Evolutionary conservation across 1,140 invertebrate species (phyloP), one percentile per base, ranked within the genome.

Genomic region (Bombus polaris): DNA sequence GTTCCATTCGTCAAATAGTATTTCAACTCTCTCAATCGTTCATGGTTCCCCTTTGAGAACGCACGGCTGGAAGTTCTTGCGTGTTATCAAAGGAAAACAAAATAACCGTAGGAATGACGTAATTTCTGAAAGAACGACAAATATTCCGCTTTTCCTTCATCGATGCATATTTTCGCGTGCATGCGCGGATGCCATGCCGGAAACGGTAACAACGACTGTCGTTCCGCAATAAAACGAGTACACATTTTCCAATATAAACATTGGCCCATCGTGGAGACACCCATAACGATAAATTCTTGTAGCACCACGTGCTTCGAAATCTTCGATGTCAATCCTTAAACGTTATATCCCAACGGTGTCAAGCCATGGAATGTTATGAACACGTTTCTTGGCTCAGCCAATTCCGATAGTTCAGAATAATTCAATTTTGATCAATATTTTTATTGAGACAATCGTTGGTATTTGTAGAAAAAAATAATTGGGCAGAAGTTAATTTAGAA

Each of bases 181-280:
- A 28, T n/a, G 25, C 57, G 32, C 66, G 32, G 28, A 37, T 80
- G 10, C 35, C 42, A 47, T 80, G 10, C 44, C 65, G 15, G 35
- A 80, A 53, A 80, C 44, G 32, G 62, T 35, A 47, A 68, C 77
- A 47, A 44, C 32, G 44, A 39, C 15, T 22, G 78, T 57, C 44
- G 35, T 35, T 3, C 72, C 35, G 10, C 44, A 35, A n/a, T 47
- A 39, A 71, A 80, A 80, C 44, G 32, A 65, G 53, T 66, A 66
- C 81, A 66, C 68, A 70, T 83, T 83, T 72, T 72, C 42, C 71
- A 35, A 85, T 80, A 85, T 71, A 71, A 76, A 82, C 53, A 81
- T 47, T 9, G 35, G 47, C 39, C 47, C 47, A 53, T 0, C n/a
- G 32, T 32, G 1, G 57, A 53, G 59, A 59, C 28, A 71, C n/a